Evolutionary conservation across 2,797 vertebrate species (phyloP).

Genomic region (Myotis findleyi): DNA sequence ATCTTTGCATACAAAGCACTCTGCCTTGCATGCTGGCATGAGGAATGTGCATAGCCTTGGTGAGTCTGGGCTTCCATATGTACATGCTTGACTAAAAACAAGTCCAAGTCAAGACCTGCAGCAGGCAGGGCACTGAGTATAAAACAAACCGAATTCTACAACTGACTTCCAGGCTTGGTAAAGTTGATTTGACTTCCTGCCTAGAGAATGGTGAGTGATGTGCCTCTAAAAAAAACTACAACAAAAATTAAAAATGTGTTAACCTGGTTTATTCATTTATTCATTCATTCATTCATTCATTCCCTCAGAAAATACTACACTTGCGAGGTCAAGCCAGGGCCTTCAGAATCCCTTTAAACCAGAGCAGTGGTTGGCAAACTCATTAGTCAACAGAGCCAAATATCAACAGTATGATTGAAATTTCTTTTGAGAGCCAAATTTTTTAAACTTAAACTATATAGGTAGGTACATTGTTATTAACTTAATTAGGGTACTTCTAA

Average conservation of each 20-base stretch:
- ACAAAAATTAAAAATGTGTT: not conserved
- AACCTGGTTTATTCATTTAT: not conserved
- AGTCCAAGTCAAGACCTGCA: not conserved
- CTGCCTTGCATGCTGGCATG: too few species aligned
- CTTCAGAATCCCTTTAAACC: not conserved
- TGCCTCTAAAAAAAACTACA: not conserved
- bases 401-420: too few species aligned
- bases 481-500: too few species aligned
- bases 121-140: not conserved
- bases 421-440: too few species aligned
- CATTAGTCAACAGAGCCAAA: too few species aligned
- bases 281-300: not conserved
- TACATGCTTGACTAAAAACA: not conserved
- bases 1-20: not conserved
- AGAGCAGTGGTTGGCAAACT: not conserved
- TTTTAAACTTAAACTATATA: too few species aligned
- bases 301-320: not conserved
- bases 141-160: not conserved
- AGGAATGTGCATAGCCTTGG: accelerated
- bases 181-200: not conserved
- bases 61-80: not conserved
- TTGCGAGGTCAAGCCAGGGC: not conserved
- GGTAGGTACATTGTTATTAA: too few species aligned
- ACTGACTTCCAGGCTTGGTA: not conserved
- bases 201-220: not conserved